phyloP scores from a whole-genome alignment of 2,888 invertebrate genomes.

The Dione juno region DNA sequence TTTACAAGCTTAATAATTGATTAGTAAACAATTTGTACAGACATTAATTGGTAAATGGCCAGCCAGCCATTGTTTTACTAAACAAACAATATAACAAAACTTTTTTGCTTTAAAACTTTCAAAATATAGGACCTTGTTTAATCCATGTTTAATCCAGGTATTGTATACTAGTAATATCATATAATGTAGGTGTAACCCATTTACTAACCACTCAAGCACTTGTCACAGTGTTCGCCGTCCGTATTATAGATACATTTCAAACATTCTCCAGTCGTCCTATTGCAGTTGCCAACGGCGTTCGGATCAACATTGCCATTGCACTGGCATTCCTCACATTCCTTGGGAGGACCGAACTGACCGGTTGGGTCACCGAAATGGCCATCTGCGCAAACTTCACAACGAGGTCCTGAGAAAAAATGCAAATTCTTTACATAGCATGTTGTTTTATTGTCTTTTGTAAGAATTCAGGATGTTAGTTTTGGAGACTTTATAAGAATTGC shows the following conservation, averaged over 20 bases:
- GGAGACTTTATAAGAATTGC: background rate
- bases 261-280: constrained; percentile 97
- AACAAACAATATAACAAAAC: too few species aligned
- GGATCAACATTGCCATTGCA: constrained; percentile 97
- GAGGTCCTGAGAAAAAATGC: constrained; percentile 78
- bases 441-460: too few species aligned
- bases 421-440: background rate
- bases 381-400: constrained; percentile 97
- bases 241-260: constrained; percentile 98
- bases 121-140: too few species aligned
- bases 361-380: constrained; percentile 97
- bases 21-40: too few species aligned
- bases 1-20: too few species aligned
- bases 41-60: too few species aligned
- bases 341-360: constrained; percentile 91
- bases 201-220: constrained; percentile 91
- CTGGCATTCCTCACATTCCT: constrained; percentile 92
- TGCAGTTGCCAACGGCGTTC: constrained; percentile 98
- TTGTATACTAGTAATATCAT: too few species aligned
- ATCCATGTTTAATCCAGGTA: too few species aligned
- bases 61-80: too few species aligned
- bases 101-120: too few species aligned
- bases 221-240: constrained; percentile 95
- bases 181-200: background rate
- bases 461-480: background rate